These are phyloP conservation scores for Mythimna pallens DNA, from an alignment of 2,888 invertebrate species.

Conservation along the genomic window DNA sequence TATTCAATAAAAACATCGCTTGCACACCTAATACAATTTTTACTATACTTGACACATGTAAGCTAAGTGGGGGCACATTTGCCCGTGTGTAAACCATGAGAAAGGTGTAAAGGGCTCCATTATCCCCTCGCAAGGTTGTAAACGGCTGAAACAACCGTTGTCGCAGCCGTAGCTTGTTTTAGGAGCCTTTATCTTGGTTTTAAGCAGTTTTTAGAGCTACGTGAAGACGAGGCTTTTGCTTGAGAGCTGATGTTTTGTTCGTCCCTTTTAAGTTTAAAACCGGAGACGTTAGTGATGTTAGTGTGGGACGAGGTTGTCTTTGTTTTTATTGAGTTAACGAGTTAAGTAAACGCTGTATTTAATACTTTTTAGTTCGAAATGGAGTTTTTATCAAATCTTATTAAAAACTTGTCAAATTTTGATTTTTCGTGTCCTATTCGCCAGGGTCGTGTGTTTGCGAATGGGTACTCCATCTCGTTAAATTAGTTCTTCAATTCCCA, in stretches of 20 bases:
- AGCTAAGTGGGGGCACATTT: conserved; percentile 60
- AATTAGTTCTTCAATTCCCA: too few species aligned
- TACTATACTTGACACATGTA: conserved; percentile 47
- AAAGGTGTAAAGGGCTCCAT: conserved; percentile 66
- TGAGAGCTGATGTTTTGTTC: conserved; percentile 32
- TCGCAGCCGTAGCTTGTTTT: conserved; percentile 61
- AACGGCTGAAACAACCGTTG: conserved; percentile 63
- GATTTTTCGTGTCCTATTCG: too few species aligned
- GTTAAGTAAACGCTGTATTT: neutral
- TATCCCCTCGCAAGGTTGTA: conserved; percentile 58
- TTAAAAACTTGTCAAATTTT: too few species aligned
- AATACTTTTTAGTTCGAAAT: neutral
- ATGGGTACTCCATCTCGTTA: too few species aligned
- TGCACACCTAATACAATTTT: conserved; percentile 42
- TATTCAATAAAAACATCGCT: conserved; percentile 12
- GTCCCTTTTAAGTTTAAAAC: conserved; percentile 47
- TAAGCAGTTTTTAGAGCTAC: conserved; percentile 64
- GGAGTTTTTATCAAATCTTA: too few species aligned
- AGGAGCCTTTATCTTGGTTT: conserved; percentile 59
- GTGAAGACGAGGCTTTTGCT: conserved; percentile 32
- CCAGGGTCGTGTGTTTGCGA: too few species aligned
- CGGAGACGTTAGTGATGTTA: conserved; percentile 35
- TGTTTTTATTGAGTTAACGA: conserved; percentile 23
- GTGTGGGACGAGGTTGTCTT: conserved; percentile 21
- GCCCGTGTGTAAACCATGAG: conserved; percentile 56